These are phyloP conservation scores for Vollenhovia emeryi DNA, from an alignment of 1,140 invertebrate genomes.

Conservation along the genomic window DNA sequence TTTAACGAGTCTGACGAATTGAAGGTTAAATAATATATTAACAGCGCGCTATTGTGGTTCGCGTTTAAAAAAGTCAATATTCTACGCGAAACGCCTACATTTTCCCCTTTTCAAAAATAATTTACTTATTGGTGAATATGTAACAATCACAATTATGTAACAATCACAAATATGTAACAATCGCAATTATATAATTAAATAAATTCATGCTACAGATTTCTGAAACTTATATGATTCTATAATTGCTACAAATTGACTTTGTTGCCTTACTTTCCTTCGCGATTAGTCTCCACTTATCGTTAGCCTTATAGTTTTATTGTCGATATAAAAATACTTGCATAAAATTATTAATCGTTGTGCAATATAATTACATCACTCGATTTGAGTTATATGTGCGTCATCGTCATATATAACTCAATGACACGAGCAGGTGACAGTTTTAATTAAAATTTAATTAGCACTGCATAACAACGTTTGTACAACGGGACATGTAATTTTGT, in stretches of 20 bases:
- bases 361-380: neutral
- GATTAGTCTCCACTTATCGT: neutral
- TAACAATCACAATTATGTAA: no score
- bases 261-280: neutral
- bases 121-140: neutral
- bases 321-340: neutral
- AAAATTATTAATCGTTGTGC: conserved; percentile 1
- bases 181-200: neutral
- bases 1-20: neutral
- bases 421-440: conserved; percentile 49
- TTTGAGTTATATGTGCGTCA: conserved; percentile 16
- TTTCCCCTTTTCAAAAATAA: neutral
- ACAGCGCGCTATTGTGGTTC: neutral
- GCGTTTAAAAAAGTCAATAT: neutral
- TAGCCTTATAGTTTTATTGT: neutral
- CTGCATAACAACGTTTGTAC: conserved; percentile 29
- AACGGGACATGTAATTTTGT: conserved; percentile 26
- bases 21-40: neutral
- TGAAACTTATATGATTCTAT: neutral
- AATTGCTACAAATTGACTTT: neutral
- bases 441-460: conserved; percentile 61
- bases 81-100: neutral
- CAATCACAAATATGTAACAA: no score
- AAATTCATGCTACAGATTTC: neutral
- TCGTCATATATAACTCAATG: conserved; percentile 45